Evolutionary conservation across 2,113 vertebrate genomes (phyloP), one percentile per base, ranked within the genome.

Genomic region (Chrysemys picta): DNA sequence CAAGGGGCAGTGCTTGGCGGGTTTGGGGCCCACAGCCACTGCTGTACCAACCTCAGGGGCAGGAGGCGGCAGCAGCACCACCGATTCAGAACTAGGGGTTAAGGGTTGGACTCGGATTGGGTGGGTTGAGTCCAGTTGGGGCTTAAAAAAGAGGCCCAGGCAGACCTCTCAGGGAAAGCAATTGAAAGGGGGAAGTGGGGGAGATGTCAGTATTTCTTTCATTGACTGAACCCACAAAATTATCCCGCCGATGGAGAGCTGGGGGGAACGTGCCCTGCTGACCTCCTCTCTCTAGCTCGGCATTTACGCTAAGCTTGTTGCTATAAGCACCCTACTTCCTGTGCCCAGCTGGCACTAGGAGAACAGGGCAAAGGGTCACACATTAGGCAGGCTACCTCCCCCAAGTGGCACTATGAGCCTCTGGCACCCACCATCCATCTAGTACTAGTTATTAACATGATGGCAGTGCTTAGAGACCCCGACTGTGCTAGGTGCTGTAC

Each of bases 401-500:
- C 47, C 1, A 22, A 22, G 24, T 24, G 85, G 56, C 81, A 54
- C 4, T 0, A 29, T 0, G 0, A 47, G 14, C 21, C n/a, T 24
- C 29, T 10, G 4, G 69, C 69, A 72, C 50, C 79, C 29, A 62
- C 59, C 62, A 65, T 16, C 62, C 62, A 65, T 65, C 35, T 65
- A n/a, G 62, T 19, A n/a, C 13, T 65, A 87, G 27, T 8, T 1
- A 25, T 0, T 1, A 84, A 45, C 1, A 69, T 13, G 2, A 10
- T 0, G 31, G 88, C 62, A 91, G 54, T 54, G 65, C 56, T 38
- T 42, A 1, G 1, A 45, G 45, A 38, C 42, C 80, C 27, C 69
- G 13, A 1, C 25, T 0, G 56, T 50, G 87, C 47, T 75, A 75
- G 87, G 87, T 35, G 2, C 5, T 45, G 72, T 45, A 35, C 0